Base-by-base conservation (phyloP, 2,797 vertebrate genomes). In the Ceyx erithaca region DNA sequence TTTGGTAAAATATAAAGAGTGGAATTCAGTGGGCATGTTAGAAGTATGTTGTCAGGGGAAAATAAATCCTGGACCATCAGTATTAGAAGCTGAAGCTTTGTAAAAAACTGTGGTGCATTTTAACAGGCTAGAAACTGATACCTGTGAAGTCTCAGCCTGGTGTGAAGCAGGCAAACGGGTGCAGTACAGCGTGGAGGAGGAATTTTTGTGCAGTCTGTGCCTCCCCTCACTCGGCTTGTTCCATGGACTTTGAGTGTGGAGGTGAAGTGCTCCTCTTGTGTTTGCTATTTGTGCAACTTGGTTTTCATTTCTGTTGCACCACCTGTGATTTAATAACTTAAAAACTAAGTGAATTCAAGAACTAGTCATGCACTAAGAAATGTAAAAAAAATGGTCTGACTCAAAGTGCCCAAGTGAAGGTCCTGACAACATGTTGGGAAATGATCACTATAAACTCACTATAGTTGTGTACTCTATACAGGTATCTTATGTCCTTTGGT, bases 241-340 rank as follows among this genome's bases (percentile, higher is more conserved):
- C 52, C 3, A 0, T 4, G 30, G 46, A 22, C 26, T 66, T 37
- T 26, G n/a, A 20, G 35, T 2, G 28, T 35, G 68, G 45, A 37
- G 28, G 41, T 33, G 25, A 37, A 57, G 26, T 7, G 12, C 31
- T 71, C 45, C 25, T 33, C n/a, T 57, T 62, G 5, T 9, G 9
- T 46, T 80, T 20, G 5, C 28, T 3, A 2, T 41, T 58, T 80
- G 59, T 58, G 30, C 25, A 30, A 15, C 16, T 52, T 1, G 0
- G 6, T 30, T 54, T 71, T 30, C 16, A 3, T 23, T 25, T 25
- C 37, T 80, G 30, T 51, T 51, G 30, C 17, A n/a, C 33, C 7
- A 12, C 20, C 26, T 75, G 58, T 25, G 30, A 46, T 66, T 51
- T 55, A 55, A 28, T 16, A 55, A 17, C 7, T 58, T 22, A 14